Evolutionary conservation across 2,113 vertebrate species (phyloP), one percentile per base, ranked within the genome.

Genomic region (Hippocampus zosterae): DNA sequence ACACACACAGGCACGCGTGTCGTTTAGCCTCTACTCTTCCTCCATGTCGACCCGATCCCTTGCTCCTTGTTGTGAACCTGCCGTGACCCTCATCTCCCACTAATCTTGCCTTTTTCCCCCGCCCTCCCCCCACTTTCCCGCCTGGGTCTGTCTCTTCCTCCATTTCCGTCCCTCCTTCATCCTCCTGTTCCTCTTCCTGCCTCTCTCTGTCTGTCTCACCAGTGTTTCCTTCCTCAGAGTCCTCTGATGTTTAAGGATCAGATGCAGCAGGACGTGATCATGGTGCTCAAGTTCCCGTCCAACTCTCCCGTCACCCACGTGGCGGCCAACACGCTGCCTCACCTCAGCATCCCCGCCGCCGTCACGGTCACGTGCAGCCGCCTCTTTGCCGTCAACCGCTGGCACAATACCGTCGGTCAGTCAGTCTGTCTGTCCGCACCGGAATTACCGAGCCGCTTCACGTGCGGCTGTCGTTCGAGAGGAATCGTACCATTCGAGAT

Each of bases 201-300:
- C 78, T 82, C 65, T 88, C 88, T 87, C 88, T 88, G 73, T 87
- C 93, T 95, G 90, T 90, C 93, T 95, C 93, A 95, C 94, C 94
- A 99, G 97, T 99, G 97, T 96, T 99, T 99, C 95, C 97, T 99
- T 94, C 97, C 97, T 85, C 97, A 99, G 97, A 99, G 97, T 84
- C 97, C 97, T 18, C 95, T 99, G 94, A 98, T 99, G 97, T 99
- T 99, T 92, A 99, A 99, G 93, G 97, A 99, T 91, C 97, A 99
- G 92, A 99, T 99, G 97, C 97, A 99, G 90, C 97, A 99, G 91
- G 97, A 99, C 74, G 97, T 99, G 81, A 99, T 99, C 87, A 99
- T 99, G 97, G 97, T 99, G 92, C 94, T 99, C 77, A 99, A 99
- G 92, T 99, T 99, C 76, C 97, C 97, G 4, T 99, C 97, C 55